A percentile compares a stretch with the other conserved stretches of the same genome.
phyloP scores from a whole-genome alignment of 2,888 invertebrate genomes.

The Linnaemya tessellans region DNA sequence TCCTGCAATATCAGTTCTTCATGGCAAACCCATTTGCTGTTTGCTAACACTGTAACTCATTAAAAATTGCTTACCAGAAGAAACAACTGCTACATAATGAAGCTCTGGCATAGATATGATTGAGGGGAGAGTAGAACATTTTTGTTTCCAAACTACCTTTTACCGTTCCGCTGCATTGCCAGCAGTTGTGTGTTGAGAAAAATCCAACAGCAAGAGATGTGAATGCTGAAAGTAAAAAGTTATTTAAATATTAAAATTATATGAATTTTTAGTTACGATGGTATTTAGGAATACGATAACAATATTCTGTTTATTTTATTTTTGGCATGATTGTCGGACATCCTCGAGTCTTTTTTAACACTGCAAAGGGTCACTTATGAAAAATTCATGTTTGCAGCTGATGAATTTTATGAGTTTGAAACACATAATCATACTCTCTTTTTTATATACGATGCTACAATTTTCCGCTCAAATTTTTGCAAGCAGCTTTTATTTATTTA shows the following conservation, averaged over 20 bases:
- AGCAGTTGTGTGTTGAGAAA: conserved; percentile 14
- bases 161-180: conserved; percentile 21
- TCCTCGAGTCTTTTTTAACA: background rate
- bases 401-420: conserved; percentile 21
- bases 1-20: conserved; percentile 27
- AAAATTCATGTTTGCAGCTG: conserved; percentile 27
- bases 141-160: conserved; percentile 41
- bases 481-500: background rate
- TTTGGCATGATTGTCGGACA: conserved; percentile 25
- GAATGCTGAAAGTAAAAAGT: conserved; percentile 27
- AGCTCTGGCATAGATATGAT: conserved; percentile 8
- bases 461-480: background rate
- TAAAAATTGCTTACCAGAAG: conserved; percentile 70
- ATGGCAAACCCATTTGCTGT: conserved; percentile 60
- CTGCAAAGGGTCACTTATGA: conserved; percentile 34
- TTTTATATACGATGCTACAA: background rate
- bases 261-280: conserved; percentile 54
- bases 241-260: conserved; percentile 62
- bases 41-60: conserved; percentile 66
- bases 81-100: conserved; percentile 45
- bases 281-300: conserved; percentile 46
- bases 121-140: background rate
- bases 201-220: conserved; percentile 8
- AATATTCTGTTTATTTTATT: conserved; percentile 35
- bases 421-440: background rate